Percentiles rank a stretch among this genome's conserved stretches.
These are phyloP conservation scores for Acanthopagrus latus DNA, from an alignment of 2,797 vertebrate species.

Conservation along the genomic window DNA sequence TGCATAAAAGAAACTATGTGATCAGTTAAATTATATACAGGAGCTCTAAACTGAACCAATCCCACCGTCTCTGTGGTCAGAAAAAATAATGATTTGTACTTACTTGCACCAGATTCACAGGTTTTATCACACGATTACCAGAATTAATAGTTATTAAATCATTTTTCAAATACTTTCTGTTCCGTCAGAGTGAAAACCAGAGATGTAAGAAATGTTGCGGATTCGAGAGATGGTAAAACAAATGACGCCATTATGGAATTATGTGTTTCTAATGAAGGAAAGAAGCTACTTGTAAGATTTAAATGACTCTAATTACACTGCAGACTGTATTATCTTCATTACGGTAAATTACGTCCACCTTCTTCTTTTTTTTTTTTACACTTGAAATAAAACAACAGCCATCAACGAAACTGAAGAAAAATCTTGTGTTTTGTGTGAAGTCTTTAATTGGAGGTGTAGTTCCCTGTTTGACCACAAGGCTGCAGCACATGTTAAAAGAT, in stretches of 20 bases:
- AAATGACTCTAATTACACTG: not conserved
- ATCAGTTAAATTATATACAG: not conserved
- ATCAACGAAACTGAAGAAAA: slow-evolving; percentile 1
- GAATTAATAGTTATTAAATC: not conserved
- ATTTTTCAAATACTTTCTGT: not conserved
- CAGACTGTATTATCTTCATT: not conserved
- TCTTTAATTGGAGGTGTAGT: not conserved
- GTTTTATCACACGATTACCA: not conserved
- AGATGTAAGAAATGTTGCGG: not conserved
- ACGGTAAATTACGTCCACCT: not conserved
- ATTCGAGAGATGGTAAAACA: not conserved
- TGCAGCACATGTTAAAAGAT: not conserved
- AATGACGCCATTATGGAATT: not conserved
- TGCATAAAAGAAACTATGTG: not conserved
- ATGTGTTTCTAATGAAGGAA: not conserved
- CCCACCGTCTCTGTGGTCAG: not conserved
- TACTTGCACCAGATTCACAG: not conserved
- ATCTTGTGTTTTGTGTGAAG: not conserved
- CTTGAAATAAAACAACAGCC: slow-evolving; percentile 27
- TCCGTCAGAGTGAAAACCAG: not conserved
- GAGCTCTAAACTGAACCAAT: not conserved
- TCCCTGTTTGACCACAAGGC: slow-evolving; percentile 13
- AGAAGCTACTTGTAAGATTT: not conserved
- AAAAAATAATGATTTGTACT: slow-evolving; percentile 11
- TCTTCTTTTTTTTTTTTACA: not conserved